These are phyloP conservation scores for Thymelicus lineola DNA, from an alignment of 2,888 invertebrate genomes.

Conservation along the genomic window DNA sequence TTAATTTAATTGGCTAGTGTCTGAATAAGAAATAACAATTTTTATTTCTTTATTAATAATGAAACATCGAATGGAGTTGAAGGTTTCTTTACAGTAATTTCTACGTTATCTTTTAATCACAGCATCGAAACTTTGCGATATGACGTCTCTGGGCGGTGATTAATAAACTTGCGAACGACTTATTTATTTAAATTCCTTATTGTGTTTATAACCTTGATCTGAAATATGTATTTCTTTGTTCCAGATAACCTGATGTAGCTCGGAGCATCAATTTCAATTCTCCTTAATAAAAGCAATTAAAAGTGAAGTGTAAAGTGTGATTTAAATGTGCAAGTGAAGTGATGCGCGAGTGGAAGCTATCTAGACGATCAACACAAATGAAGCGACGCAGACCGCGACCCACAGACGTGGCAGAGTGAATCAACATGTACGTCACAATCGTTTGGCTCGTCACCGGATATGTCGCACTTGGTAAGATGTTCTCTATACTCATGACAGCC, in stretches of 20 bases:
- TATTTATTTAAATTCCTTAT: too few species aligned
- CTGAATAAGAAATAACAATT: too few species aligned
- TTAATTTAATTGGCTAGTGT: too few species aligned
- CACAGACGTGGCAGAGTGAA: slow-evolving; percentile 30
- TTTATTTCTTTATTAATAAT: too few species aligned
- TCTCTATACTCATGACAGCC: slow-evolving; percentile 22
- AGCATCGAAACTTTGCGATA: too few species aligned
- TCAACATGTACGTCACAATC: slow-evolving; percentile 31
- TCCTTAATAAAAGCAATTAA: slow-evolving; percentile 6
- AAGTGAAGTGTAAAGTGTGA: slow-evolving; percentile 25
- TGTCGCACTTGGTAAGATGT: slow-evolving; percentile 44
- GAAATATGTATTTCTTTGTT: slow-evolving; percentile 14
- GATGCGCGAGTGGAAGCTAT: slow-evolving; percentile 56
- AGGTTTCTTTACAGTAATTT: too few species aligned
- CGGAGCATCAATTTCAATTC: slow-evolving; percentile 3
- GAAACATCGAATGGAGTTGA: too few species aligned
- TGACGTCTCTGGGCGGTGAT: too few species aligned
- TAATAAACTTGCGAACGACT: too few species aligned
- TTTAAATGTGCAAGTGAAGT: slow-evolving; percentile 50
- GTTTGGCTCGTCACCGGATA: slow-evolving; percentile 34
- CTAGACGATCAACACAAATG: slow-evolving; percentile 61
- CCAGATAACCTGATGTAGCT: slow-evolving; percentile 20
- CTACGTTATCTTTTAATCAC: too few species aligned
- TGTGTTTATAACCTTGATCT: not conserved
- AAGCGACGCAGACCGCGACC: slow-evolving; percentile 64